Conservation (phyloP, 2,797 vertebrate species). For the Scolopax bukidnonensis region DNA sequence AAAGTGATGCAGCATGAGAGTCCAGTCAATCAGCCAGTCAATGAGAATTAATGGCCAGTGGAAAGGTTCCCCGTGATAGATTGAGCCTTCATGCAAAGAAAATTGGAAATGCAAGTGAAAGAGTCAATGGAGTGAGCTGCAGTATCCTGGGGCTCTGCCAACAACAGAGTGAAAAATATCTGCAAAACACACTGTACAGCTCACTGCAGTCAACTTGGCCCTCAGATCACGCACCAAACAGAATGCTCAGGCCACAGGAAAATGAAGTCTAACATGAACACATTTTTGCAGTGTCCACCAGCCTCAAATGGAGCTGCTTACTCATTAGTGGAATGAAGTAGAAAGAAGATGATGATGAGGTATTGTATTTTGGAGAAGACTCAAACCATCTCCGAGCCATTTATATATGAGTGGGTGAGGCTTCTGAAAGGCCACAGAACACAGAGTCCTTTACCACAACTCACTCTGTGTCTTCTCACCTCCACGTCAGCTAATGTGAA, state of each 20-base stretch:
- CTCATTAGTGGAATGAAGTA: not conserved
- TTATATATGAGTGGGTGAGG: not conserved
- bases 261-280: not conserved
- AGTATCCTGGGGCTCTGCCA: slow-evolving; percentile 30
- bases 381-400: not conserved
- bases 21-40: not conserved
- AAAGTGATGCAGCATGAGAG: not conserved
- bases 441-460: not conserved
- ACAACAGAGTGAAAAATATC: not conserved
- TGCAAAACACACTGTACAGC: not conserved
- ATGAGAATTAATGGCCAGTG: slow-evolving; percentile 16
- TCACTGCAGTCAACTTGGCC: not conserved
- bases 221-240: not conserved
- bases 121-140: not conserved
- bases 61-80: slow-evolving; percentile 28
- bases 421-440: not conserved
- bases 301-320: not conserved
- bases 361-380: not conserved
- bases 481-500: not conserved
- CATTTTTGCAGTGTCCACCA: not conserved
- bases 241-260: not conserved
- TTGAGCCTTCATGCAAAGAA: not conserved
- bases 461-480: not conserved
- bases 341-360: not conserved
- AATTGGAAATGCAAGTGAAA: slow-evolving; percentile 51